phyloP scores from a whole-genome alignment of 2,113 vertebrate species.

The Numida meleagris region DNA sequence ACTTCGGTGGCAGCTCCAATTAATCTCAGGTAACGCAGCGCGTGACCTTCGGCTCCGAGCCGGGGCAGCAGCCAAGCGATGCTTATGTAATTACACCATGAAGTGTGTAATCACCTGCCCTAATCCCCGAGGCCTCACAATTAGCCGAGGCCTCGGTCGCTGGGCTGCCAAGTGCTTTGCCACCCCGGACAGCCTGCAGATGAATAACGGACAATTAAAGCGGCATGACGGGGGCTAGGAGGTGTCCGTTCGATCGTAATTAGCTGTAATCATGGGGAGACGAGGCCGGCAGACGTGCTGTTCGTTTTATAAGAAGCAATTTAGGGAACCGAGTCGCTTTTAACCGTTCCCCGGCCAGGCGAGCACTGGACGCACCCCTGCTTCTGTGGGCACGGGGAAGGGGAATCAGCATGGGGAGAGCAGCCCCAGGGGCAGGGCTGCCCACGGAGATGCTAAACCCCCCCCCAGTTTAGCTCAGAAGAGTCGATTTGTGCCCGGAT shows the following conservation, averaged over 20 bases:
- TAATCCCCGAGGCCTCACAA: conserved; percentile 92
- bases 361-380: too few species aligned
- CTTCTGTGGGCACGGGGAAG: too few species aligned
- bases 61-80: conserved; percentile 89
- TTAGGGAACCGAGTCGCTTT: conserved; percentile 84
- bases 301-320: conserved; percentile 86
- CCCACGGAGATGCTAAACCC: neutral
- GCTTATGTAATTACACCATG: conserved; percentile 98
- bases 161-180: conserved; percentile 81
- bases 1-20: conserved; percentile 95
- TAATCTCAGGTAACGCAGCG: conserved; percentile 94
- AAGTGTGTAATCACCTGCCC: conserved; percentile 94
- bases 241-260: conserved; percentile 92
- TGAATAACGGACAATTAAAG: conserved; percentile 95
- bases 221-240: conserved; percentile 85
- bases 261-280: conserved; percentile 92
- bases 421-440: too few species aligned
- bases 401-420: neutral
- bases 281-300: conserved; percentile 79
- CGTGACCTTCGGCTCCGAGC: conserved; percentile 89
- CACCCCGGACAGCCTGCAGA: conserved; percentile 83
- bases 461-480: neutral
- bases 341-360: conserved; percentile 69
- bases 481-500: neutral
- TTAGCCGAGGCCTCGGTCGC: conserved; percentile 86